phyloP scores from a whole-genome alignment of 2,797 vertebrate species.

The Botia almorhae region DNA sequence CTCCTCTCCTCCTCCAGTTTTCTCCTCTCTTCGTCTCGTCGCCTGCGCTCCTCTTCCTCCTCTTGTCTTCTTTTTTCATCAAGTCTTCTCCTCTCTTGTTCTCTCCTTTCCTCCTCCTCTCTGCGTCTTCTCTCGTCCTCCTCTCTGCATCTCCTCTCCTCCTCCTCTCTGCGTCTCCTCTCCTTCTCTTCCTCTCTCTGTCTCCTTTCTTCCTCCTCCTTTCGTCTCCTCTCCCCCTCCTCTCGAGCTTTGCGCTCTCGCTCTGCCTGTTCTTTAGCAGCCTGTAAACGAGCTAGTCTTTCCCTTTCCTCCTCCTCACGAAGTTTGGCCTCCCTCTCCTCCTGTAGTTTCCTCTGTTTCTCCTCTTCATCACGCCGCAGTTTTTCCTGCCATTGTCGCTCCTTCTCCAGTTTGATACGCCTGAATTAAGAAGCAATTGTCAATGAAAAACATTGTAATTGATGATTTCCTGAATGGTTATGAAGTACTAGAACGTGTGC shows the following conservation, averaged over 20 bases:
- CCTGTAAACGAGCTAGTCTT: slow-evolving; percentile 75
- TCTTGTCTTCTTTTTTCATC: slow-evolving; percentile 68
- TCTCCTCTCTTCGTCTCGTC: slow-evolving; percentile 49
- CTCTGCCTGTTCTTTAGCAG: slow-evolving; percentile 72
- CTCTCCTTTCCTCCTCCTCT: slow-evolving; percentile 57
- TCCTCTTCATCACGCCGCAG: slow-evolving; percentile 71
- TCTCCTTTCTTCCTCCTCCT: slow-evolving; percentile 66
- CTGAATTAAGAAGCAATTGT: slow-evolving; percentile 68
- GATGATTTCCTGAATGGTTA: no score
- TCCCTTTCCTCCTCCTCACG: slow-evolving; percentile 78
- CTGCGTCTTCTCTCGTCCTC: slow-evolving; percentile 66
- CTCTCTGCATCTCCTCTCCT: slow-evolving; percentile 63
- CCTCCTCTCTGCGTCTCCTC: slow-evolving; percentile 62
- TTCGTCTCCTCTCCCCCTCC: slow-evolving; percentile 69
- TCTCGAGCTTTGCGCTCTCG: slow-evolving; percentile 63
- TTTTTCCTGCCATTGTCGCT: slow-evolving; percentile 83
- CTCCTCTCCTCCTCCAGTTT: slow-evolving; percentile 64
- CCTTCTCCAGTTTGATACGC: slow-evolving; percentile 89
- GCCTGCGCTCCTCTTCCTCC: slow-evolving; percentile 62
- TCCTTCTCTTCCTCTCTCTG: slow-evolving; percentile 62
- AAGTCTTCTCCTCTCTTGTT: slow-evolving; percentile 66
- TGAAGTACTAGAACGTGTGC: no score
- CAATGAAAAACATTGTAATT: background rate
- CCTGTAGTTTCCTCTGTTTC: slow-evolving; percentile 71
- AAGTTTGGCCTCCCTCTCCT: slow-evolving; percentile 69